phyloP scores from a whole-genome alignment of 2,888 invertebrate species.

The Ophonus ardosiacus region DNA sequence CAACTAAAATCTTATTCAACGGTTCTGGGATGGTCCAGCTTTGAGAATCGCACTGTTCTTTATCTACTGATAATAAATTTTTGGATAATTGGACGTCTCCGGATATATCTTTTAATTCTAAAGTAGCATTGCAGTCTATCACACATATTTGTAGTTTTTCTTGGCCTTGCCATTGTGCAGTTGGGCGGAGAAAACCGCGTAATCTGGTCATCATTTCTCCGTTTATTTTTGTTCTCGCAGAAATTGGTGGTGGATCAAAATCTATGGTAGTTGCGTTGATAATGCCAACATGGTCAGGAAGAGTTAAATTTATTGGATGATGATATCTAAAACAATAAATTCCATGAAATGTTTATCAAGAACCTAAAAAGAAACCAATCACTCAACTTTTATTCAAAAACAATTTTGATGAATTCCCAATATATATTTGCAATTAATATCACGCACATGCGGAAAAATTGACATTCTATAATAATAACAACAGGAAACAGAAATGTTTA shows the following conservation, averaged over 20 bases:
- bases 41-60: constrained; percentile 84
- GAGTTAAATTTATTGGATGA: constrained; percentile 90
- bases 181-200: constrained; percentile 89
- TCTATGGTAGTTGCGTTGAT: constrained; percentile 91
- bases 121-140: constrained; percentile 85
- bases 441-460: no score
- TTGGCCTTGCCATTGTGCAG: constrained; percentile 83
- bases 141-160: constrained; percentile 88
- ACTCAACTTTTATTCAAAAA: no score
- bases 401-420: no score
- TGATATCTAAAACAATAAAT: constrained; percentile 78
- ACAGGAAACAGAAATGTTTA: no score
- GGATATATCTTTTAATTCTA: constrained; percentile 78
- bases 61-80: constrained; percentile 83
- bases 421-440: no score
- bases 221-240: constrained; percentile 82
- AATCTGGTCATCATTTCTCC: constrained; percentile 88
- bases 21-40: constrained; percentile 77
- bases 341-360: no score
- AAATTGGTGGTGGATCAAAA: constrained; percentile 85
- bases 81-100: constrained; percentile 77
- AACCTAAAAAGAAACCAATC: no score
- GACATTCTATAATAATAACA: no score
- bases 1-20: constrained; percentile 72
- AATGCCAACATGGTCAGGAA: constrained; percentile 92